Conservation (phyloP, 2,797 vertebrate species). For the Heteromormyrus szaboi region DNA sequence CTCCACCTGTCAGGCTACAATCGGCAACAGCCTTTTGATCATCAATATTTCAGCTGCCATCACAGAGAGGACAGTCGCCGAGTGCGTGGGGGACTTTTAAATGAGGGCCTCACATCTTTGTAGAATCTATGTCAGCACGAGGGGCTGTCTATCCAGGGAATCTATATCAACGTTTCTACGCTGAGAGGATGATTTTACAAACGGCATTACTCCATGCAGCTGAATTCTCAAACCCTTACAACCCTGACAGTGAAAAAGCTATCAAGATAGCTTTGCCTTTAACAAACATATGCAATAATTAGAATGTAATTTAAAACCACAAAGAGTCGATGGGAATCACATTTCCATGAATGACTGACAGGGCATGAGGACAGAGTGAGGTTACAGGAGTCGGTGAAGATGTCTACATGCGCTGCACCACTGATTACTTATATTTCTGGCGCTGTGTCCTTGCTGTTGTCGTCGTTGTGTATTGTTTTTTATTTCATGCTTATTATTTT, state of each 20-base stretch:
- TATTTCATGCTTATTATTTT: background rate
- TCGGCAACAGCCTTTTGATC: background rate
- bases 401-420: background rate
- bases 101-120: background rate
- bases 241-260: background rate
- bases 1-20: background rate
- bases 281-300: background rate
- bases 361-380: background rate
- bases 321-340: background rate
- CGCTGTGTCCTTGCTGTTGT: background rate
- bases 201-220: background rate
- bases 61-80: background rate
- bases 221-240: background rate
- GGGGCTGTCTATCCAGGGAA: background rate
- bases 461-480: background rate
- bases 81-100: background rate
- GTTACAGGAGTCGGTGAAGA: background rate
- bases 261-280: background rate
- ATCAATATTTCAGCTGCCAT: background rate
- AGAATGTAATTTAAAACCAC: background rate
- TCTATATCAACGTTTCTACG: background rate
- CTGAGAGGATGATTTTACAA: background rate
- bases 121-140: background rate
- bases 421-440: background rate
- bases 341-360: background rate